Percentiles rank a stretch among this genome's conserved stretches.
phyloP scores from a whole-genome alignment of 2,113 vertebrate species.

The Colaptes auratus region DNA sequence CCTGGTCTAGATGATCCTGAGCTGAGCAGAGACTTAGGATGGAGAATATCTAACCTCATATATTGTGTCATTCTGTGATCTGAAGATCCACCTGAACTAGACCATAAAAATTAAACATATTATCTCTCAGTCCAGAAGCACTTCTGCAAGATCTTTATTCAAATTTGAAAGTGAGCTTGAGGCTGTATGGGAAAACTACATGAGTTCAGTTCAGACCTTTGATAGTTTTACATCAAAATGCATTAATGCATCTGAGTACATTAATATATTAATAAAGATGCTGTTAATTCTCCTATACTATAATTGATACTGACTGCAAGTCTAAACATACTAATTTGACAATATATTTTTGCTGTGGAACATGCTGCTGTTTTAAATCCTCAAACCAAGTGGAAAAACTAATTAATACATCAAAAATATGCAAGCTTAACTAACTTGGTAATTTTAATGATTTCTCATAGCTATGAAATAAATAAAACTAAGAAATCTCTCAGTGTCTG shows the following conservation, averaged over 20 bases:
- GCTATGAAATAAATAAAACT: background rate
- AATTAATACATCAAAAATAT: constrained; percentile 18
- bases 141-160: background rate
- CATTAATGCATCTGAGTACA: constrained; percentile 5
- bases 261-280: constrained; percentile 48
- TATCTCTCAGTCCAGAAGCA: background rate
- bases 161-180: constrained; percentile 18
- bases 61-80: background rate
- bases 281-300: constrained; percentile 6
- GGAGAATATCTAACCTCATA: background rate
- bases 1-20: background rate
- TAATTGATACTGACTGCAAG: constrained; percentile 49
- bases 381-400: constrained; percentile 52
- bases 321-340: constrained; percentile 52
- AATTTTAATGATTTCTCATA: constrained; percentile 6
- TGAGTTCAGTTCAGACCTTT: background rate
- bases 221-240: constrained; percentile 37
- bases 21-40: background rate
- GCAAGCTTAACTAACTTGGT: constrained; percentile 8
- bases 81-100: background rate
- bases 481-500: background rate
- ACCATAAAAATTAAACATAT: background rate
- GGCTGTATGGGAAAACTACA: background rate
- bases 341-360: constrained; percentile 17
- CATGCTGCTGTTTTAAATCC: constrained; percentile 18